Base-by-base conservation (phyloP, 2,797 vertebrate species). In the Bradypodion ventrale region DNA sequence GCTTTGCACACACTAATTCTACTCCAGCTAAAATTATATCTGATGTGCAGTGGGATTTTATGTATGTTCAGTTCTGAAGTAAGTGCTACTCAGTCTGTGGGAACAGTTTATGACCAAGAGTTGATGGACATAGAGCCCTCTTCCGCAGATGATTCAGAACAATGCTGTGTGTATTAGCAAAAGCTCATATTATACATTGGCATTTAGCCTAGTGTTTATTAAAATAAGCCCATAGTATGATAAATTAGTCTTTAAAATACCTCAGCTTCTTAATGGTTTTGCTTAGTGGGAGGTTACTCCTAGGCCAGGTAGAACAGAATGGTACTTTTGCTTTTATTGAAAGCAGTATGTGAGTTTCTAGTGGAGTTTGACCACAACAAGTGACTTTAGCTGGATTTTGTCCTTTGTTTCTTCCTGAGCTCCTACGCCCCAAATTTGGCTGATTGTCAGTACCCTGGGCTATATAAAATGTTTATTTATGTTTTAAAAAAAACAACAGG, bases 391-490 rank as follows among this genome's bases (percentile, higher is more conserved):
- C 12, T 49, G 42, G 60, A 65, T 65, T 25, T 19, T 80, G 62
- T 15, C 16, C 23, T 2, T 35, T 75, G 37, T 80, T 85, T 85
- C 52, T 60, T 42, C 37, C 21, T 59, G 83, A 75, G 25, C 46
- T 5, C 29, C n/a, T 13, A 23, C 25, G 37, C 16, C 21, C 15
- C 4, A 13, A n/a, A 1, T 76, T 65, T 69, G 23, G 49, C 29
- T 81, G 78, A 85, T 85, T 81, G 78, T 76, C 84, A 62, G 63
- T 80, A 42, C 15, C n/a, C 29, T 78, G n/a, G 65, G n/a, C 42
- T 49, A 21, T 72, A 84, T 12, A 15, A 49, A n/a, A 9, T 23
- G 21, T 32, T 15, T 15, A 23, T 72, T 70, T 7, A 37, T 63
- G 29, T 68, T 66, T 66, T 63, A 35, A 65, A 29, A 52, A 74